phyloP scores from a whole-genome alignment of 1,140 invertebrate genomes.

The Plutomurus gul region DNA sequence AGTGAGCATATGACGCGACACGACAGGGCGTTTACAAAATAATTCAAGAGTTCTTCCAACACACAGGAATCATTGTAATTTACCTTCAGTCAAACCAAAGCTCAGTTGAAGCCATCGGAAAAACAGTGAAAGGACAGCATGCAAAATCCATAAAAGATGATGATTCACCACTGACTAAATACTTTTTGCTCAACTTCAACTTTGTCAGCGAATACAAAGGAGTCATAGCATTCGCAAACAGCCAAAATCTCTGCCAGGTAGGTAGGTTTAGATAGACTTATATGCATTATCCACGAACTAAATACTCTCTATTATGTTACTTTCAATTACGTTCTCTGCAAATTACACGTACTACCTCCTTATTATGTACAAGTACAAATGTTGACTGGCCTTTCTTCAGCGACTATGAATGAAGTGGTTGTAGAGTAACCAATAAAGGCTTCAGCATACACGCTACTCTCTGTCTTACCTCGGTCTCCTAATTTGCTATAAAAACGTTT shows the following conservation, averaged over 20 bases:
- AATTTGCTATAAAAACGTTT: no score
- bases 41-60: not conserved
- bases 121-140: slow-evolving; percentile 34
- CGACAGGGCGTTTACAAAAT: not conserved
- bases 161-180: slow-evolving; percentile 26
- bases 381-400: not conserved
- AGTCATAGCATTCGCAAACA: no score
- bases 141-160: slow-evolving; percentile 23
- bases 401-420: not conserved
- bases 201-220: not conserved
- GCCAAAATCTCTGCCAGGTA: no score
- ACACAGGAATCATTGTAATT: not conserved
- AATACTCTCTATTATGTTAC: no score
- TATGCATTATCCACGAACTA: no score
- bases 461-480: no score
- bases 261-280: no score
- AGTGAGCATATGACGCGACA: not conserved
- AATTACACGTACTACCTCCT: not conserved
- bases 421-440: not conserved
- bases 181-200: not conserved
- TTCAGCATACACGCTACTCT: not conserved
- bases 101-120: not conserved
- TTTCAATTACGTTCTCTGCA: not conserved
- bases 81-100: not conserved
- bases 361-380: not conserved